Evolutionary conservation across 1,140 invertebrate species (phyloP).

Genomic region (Drosophila repleta): DNA sequence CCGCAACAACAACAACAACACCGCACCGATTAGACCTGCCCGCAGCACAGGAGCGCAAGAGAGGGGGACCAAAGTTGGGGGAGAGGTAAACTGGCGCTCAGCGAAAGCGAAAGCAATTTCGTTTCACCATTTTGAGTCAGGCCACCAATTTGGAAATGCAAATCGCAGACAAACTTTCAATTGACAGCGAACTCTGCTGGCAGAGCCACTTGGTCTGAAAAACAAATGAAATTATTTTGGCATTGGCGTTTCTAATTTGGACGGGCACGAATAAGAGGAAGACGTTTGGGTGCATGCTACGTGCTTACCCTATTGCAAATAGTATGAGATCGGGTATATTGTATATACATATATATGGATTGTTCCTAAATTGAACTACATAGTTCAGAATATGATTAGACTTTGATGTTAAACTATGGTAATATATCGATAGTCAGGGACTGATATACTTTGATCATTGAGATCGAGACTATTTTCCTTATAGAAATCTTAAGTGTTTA

Average conservation of each 20-base stretch:
- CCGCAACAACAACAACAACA: conserved; percentile 7
- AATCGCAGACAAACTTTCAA: conserved; percentile 77
- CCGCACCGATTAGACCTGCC: conserved; percentile 5
- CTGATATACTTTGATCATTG: no score
- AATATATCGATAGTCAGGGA: no score
- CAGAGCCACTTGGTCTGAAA: conserved; percentile 40
- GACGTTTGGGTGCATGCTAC: conserved; percentile 6
- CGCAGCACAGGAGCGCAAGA: not conserved
- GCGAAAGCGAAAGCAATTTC: conserved; percentile 76
- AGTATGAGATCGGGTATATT: not conserved
- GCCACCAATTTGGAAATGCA: conserved; percentile 68
- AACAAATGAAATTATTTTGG: conserved; percentile 67
- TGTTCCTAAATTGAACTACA: not conserved
- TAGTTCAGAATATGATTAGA: no score
- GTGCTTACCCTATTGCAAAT: not conserved
- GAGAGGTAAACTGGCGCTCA: conserved; percentile 4
- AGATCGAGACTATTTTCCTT: no score
- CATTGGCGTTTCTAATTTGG: conserved; percentile 52
- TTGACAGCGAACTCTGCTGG: conserved; percentile 50
- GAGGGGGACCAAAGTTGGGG: not conserved
- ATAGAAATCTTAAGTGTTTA: not conserved
- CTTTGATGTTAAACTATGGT: no score
- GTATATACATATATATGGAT: not conserved
- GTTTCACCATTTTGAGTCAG: conserved; percentile 51
- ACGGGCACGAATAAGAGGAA: conserved; percentile 18